A percentile compares a stretch with the other conserved stretches of the same genome.
Conservation (phyloP, 2,113 vertebrate species). For the Cathartes aura region DNA sequence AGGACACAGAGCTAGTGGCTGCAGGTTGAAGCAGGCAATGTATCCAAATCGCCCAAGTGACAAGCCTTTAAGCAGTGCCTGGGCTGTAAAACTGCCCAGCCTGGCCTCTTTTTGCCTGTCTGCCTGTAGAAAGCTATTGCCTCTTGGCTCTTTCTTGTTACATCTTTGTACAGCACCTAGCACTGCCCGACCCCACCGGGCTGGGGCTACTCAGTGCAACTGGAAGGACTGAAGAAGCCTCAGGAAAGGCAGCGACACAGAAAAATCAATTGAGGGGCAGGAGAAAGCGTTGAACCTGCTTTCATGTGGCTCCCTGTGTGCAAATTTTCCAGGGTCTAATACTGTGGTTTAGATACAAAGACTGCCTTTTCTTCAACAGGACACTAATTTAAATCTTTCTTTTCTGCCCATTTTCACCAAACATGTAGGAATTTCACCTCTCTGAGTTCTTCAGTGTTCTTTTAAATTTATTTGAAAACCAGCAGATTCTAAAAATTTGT, state of each 20-base stretch:
- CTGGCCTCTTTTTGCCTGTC: not conserved
- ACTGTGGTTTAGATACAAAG: not conserved
- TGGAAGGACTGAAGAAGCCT: not conserved
- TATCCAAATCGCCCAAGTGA: not conserved
- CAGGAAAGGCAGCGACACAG: not conserved
- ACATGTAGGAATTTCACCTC: not conserved
- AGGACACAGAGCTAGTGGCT: not conserved
- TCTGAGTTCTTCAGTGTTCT: not conserved
- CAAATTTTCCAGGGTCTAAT: not conserved
- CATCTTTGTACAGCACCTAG: not conserved
- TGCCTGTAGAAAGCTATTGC: not conserved
- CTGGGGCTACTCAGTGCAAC: not conserved
- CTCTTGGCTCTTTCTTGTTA: not conserved
- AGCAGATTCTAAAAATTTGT: not conserved
- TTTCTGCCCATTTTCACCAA: not conserved
- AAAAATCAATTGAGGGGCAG: not conserved
- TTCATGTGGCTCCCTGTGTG: not conserved
- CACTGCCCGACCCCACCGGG: rapidly evolving
- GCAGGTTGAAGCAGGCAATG: not conserved
- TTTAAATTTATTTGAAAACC: not conserved
- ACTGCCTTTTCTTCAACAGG: not conserved
- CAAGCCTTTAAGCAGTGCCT: not conserved
- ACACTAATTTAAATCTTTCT: not conserved
- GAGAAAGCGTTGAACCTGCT: not conserved
- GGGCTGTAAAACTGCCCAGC: not conserved